Percentiles rank a stretch among this genome's conserved stretches.
phyloP scores from a whole-genome alignment of 2,797 vertebrate species.

The Danionella dracula region DNA sequence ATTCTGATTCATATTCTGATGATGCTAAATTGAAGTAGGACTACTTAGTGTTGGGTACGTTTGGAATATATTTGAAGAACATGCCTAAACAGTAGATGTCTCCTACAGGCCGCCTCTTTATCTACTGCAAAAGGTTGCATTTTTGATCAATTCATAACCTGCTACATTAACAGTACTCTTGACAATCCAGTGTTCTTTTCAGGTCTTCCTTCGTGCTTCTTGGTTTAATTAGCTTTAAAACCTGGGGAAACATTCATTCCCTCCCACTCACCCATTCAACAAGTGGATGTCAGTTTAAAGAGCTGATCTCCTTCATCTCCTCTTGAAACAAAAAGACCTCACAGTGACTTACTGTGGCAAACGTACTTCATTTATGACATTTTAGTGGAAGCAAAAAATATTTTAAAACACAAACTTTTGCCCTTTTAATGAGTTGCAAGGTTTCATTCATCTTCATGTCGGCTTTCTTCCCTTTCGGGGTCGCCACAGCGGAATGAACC shows the following conservation, averaged over 20 bases:
- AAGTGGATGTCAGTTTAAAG: conserved; percentile 35
- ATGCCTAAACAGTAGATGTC: too few relatives aligned
- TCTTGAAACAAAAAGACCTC: conserved; percentile 14
- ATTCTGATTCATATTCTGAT: too few relatives aligned
- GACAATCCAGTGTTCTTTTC: conserved; percentile 22
- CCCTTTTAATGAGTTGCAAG: conserved; percentile 46
- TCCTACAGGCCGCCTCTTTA: conserved; percentile 24
- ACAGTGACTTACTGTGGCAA: too few relatives aligned
- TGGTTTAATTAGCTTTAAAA: conserved; percentile 45
- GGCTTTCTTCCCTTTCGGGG: too few relatives aligned
- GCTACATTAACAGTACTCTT: conserved; percentile 22
- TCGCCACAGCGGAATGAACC: too few relatives aligned
- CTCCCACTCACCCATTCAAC: conserved; percentile 37
- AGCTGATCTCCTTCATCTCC: conserved; percentile 27
- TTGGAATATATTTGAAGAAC: neutral
- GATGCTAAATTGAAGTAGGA: neutral
- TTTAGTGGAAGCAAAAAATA: conserved; percentile 29
- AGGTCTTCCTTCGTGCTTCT: conserved; percentile 42
- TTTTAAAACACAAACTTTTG: conserved; percentile 32
- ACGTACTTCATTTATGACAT: conserved; percentile 5
- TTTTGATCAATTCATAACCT: conserved; percentile 25
- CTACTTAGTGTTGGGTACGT: neutral
- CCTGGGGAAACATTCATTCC: conserved; percentile 30
- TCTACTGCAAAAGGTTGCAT: conserved; percentile 35
- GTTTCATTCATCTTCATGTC: too few relatives aligned